These are phyloP conservation scores for Poicephalus gulielmi DNA, from an alignment of 2,113 vertebrate species.

Conservation along the genomic window DNA sequence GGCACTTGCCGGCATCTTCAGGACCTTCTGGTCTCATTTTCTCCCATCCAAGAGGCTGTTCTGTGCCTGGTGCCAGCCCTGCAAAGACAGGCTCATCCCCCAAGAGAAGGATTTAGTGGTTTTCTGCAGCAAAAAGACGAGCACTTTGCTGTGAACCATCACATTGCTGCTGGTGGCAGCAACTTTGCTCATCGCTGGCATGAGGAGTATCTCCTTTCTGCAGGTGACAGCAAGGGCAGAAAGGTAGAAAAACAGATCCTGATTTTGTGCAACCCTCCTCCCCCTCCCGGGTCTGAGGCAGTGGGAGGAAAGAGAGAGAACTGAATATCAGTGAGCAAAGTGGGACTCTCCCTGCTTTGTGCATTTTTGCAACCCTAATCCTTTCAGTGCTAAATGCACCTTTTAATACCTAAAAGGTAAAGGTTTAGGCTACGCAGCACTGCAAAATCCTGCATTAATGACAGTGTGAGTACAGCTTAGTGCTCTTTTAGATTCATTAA, in stretches of 20 bases:
- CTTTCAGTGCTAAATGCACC: background rate
- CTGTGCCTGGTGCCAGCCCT: background rate
- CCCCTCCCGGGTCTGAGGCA: too few species aligned
- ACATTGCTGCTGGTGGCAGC: background rate
- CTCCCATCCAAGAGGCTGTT: background rate
- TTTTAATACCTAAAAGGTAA: background rate
- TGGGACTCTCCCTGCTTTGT: background rate
- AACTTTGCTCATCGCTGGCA: background rate
- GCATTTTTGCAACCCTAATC: background rate
- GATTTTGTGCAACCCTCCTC: background rate
- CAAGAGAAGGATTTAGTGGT: background rate
- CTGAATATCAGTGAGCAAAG: background rate
- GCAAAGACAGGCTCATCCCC: background rate
- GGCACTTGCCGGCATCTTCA: background rate
- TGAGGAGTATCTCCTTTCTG: background rate
- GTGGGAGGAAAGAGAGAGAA: background rate
- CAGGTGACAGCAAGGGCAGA: background rate
- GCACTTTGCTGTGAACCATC: background rate
- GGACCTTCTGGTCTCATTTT: background rate
- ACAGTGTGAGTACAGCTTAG: background rate
- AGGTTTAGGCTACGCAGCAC: background rate
- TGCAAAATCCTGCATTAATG: background rate
- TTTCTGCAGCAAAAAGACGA: background rate
- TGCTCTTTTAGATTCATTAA: background rate
- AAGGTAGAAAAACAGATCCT: background rate